Evolutionary conservation across 1,140 invertebrate genomes (phyloP).

Genomic region (Bombus superbus): DNA sequence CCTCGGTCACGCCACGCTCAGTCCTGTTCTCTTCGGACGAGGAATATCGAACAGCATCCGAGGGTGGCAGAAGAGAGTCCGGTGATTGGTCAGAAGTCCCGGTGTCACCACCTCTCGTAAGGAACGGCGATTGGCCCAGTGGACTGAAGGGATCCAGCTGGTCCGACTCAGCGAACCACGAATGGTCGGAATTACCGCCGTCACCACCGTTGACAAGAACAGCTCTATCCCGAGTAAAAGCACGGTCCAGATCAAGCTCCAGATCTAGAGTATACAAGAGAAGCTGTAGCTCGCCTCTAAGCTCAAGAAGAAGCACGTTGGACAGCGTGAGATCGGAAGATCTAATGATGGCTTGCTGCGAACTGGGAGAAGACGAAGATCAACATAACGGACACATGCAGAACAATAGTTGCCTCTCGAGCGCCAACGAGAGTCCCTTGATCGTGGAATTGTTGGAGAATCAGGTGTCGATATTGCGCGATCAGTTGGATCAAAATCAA

Average conservation of each 20-base stretch:
- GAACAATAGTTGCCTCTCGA: conserved; percentile 68
- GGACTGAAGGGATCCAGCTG: conserved; percentile 74
- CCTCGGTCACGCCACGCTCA: conserved; percentile 86
- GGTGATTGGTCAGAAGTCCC: conserved; percentile 80
- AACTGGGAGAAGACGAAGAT: conserved; percentile 81
- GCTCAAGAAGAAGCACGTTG: conserved; percentile 86
- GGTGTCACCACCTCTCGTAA: conserved; percentile 74
- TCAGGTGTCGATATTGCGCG: conserved; percentile 83
- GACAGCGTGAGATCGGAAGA: conserved; percentile 87
- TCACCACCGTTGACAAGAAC: conserved; percentile 89
- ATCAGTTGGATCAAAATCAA: conserved; percentile 81
- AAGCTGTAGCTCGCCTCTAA: conserved; percentile 86
- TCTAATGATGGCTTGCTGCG: conserved; percentile 81
- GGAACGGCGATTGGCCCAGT: conserved; percentile 81
- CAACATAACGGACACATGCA: conserved; percentile 73
- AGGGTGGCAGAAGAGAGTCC: conserved; percentile 83
- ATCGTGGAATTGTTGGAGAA: conserved; percentile 84
- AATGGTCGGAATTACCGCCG: conserved; percentile 85
- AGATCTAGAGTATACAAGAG: conserved; percentile 84
- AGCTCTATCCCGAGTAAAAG: conserved; percentile 90
- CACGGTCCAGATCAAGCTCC: conserved; percentile 85
- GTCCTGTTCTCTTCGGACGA: conserved; percentile 92
- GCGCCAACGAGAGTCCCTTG: conserved; percentile 74
- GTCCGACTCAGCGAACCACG: conserved; percentile 75
- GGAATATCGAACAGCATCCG: conserved; percentile 92